These are phyloP conservation scores for Pseudotriccus pelzelni DNA, from an alignment of 2,797 vertebrate species.

Conservation along the genomic window DNA sequence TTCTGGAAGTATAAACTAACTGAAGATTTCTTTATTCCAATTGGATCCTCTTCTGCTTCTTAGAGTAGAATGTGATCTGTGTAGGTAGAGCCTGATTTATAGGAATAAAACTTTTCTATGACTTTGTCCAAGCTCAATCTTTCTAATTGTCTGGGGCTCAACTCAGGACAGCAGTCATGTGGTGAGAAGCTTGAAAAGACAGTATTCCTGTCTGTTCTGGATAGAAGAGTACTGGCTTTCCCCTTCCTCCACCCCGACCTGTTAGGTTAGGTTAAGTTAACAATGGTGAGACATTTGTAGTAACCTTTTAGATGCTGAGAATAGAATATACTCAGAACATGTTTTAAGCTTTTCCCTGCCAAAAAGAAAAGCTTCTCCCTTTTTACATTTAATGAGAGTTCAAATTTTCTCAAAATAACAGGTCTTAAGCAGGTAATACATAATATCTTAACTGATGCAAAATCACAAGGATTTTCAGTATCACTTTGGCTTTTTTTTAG, in stretches of 20 bases:
- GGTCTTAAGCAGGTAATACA: neutral
- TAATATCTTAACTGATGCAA: neutral
- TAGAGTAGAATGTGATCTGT: neutral
- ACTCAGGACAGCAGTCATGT: neutral
- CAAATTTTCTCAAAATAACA: neutral
- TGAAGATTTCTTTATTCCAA: neutral
- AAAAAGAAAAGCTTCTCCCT: neutral
- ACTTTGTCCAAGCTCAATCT: neutral
- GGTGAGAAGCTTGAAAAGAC: neutral
- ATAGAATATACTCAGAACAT: neutral
- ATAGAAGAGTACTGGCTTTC: neutral
- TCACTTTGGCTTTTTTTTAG: neutral
- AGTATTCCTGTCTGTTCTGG: neutral
- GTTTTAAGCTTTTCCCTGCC: neutral
- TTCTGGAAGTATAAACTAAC: neutral
- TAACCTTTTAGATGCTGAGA: neutral
- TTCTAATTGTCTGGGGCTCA: neutral
- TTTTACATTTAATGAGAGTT: neutral
- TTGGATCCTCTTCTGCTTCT: neutral
- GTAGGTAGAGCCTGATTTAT: neutral
- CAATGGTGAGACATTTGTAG: neutral
- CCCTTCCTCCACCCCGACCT: fast-evolving
- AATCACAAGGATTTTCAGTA: neutral
- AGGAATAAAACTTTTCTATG: neutral
- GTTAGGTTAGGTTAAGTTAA: neutral